Evolutionary conservation across 2,888 invertebrate genomes (phyloP).

Genomic region (Pyrrhia umbra): DNA sequence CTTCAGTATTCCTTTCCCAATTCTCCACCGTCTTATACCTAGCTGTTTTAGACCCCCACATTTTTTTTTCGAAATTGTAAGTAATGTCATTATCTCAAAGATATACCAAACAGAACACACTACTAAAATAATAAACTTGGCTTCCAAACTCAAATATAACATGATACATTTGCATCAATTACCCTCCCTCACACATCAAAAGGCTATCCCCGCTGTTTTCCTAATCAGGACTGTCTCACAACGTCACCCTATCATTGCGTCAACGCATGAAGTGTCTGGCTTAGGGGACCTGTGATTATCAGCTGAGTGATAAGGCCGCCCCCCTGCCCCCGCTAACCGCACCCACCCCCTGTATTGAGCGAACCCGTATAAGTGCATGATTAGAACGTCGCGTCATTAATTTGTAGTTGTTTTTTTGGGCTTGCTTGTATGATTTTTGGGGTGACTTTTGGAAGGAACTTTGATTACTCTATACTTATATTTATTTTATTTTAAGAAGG

Average conservation of each 20-base stretch:
- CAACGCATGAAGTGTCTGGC: slow-evolving; percentile 74
- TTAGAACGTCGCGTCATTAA: slow-evolving; percentile 59
- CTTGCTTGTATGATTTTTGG: slow-evolving; percentile 10
- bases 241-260: slow-evolving; percentile 71
- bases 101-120: too few species aligned
- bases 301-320: slow-evolving; percentile 76
- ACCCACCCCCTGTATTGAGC: slow-evolving; percentile 68
- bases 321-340: slow-evolving; percentile 22
- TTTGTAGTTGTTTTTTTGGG: slow-evolving; percentile 38
- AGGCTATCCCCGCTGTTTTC: slow-evolving; percentile 28
- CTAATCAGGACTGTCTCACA: slow-evolving; percentile 43
- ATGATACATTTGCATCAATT: neutral
- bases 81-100: too few species aligned
- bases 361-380: slow-evolving; percentile 75
- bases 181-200: slow-evolving; percentile 15
- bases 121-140: too few species aligned
- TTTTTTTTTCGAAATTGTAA: too few species aligned
- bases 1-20: too few species aligned
- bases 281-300: slow-evolving; percentile 79
- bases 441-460: neutral
- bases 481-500: neutral
- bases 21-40: too few species aligned
- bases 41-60: too few species aligned
- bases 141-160: slow-evolving; percentile 5
- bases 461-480: neutral